Evolutionary conservation across 2,113 vertebrate genomes (phyloP).

Genomic region (Campylomormyrus tamandua): DNA sequence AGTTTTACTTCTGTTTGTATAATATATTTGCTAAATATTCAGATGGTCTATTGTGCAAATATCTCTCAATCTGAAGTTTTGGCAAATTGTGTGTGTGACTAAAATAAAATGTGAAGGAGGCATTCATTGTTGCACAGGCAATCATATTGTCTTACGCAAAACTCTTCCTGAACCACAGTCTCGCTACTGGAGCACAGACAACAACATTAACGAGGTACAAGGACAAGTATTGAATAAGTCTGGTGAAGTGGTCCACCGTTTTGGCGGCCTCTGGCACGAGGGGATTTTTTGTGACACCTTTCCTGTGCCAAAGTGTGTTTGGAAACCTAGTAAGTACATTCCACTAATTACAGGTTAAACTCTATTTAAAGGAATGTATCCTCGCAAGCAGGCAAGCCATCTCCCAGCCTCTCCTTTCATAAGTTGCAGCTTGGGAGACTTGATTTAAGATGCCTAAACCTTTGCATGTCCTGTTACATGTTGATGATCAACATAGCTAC

Average conservation of each 20-base stretch:
- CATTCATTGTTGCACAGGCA: neutral
- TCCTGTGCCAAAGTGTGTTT: conserved; percentile 78
- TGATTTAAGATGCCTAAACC: neutral
- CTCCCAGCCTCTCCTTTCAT: neutral
- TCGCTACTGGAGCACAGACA: conserved; percentile 71
- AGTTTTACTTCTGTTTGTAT: no score
- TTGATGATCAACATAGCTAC: no score
- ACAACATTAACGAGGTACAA: conserved; percentile 76
- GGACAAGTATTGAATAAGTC: conserved; percentile 74
- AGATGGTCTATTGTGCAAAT: neutral
- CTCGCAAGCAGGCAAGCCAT: neutral
- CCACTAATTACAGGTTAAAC: neutral
- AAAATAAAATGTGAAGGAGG: neutral
- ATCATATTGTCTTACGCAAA: neutral
- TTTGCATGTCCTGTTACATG: neutral
- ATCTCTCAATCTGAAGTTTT: neutral
- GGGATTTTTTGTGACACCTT: conserved; percentile 80
- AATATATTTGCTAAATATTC: neutral
- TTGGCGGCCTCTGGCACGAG: conserved; percentile 94
- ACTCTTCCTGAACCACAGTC: conserved; percentile 44
- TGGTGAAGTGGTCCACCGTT: conserved; percentile 72
- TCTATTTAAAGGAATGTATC: neutral
- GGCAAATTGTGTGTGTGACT: neutral
- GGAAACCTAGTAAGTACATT: conserved; percentile 84
- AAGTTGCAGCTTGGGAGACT: neutral